Percentiles rank a stretch among this genome's conserved stretches.
Conservation (phyloP, 2,113 vertebrate species). For the Pachyramphus minor region DNA sequence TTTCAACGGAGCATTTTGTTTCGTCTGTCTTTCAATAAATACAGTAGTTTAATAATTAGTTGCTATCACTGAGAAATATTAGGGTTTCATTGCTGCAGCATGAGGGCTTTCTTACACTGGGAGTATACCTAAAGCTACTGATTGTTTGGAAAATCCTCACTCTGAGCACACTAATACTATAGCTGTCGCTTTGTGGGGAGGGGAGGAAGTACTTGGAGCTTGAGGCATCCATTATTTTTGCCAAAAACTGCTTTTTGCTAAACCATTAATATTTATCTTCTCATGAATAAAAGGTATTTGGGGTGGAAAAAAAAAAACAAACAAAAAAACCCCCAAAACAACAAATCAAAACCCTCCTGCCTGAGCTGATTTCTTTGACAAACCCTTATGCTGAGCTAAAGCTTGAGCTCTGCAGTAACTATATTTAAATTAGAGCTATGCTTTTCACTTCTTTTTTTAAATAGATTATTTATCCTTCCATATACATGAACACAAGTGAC, state of each 20-base stretch:
- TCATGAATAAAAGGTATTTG: not conserved
- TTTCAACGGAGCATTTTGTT: not conserved
- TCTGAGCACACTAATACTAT: not conserved
- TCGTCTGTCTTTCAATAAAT: not conserved
- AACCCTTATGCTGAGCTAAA: not conserved
- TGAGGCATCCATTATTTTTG: not conserved
- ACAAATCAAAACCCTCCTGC: not conserved
- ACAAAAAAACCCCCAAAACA: too few relatives aligned
- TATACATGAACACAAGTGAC: not conserved
- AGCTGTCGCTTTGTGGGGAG: not conserved
- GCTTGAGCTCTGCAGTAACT: not conserved
- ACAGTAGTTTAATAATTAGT: conserved; percentile 29
- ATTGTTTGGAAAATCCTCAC: not conserved
- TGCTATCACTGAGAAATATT: not conserved
- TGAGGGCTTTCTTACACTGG: not conserved
- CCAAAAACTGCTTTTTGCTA: not conserved
- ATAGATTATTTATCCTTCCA: conserved; percentile 50
- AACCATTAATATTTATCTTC: not conserved
- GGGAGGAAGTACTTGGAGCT: not conserved
- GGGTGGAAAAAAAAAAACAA: not conserved
- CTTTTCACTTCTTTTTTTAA: not conserved
- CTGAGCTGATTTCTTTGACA: not conserved
- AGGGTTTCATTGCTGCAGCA: not conserved
- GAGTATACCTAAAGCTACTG: not conserved
- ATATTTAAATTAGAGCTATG: conserved; percentile 14